Conservation (phyloP, 2,113 vertebrate genomes). For the Scomber scombrus region DNA sequence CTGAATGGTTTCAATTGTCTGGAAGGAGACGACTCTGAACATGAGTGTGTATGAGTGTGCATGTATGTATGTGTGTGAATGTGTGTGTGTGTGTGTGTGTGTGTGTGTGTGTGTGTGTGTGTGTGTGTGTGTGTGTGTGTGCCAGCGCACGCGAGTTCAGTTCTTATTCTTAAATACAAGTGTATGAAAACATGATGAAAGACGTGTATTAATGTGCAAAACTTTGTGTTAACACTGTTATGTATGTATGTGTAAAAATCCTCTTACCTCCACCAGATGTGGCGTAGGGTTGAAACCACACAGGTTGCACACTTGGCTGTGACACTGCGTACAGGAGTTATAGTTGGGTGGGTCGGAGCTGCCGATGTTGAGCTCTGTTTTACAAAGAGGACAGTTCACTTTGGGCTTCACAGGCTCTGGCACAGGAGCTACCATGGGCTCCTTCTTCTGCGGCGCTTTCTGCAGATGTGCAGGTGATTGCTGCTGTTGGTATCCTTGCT, state of each 20-base stretch:
- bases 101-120: not conserved
- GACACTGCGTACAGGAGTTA: conserved; percentile 95
- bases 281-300: conserved; percentile 98
- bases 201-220: not conserved
- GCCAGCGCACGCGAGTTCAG: too few relatives aligned
- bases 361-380: conserved; percentile 93
- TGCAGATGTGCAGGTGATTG: conserved; percentile 65
- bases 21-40: not conserved
- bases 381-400: conserved; percentile 94
- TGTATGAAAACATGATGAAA: not conserved
- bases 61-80: not conserved
- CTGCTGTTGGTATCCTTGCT: conserved; percentile 67
- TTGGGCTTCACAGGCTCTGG: conserved; percentile 85
- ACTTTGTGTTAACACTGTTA: not conserved
- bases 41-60: not conserved
- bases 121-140: too few relatives aligned
- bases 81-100: conserved; percentile 10
- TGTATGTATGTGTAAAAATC: not conserved
- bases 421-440: conserved; percentile 37
- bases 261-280: conserved; percentile 96
- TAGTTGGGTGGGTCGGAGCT: conserved; percentile 91
- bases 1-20: conserved; percentile 48
- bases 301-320: conserved; percentile 95
- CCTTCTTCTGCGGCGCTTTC: conserved; percentile 60
- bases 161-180: not conserved